These are phyloP conservation scores for Todiramphus chloris DNA, from an alignment of 2,113 vertebrate species.

Conservation along the genomic window DNA sequence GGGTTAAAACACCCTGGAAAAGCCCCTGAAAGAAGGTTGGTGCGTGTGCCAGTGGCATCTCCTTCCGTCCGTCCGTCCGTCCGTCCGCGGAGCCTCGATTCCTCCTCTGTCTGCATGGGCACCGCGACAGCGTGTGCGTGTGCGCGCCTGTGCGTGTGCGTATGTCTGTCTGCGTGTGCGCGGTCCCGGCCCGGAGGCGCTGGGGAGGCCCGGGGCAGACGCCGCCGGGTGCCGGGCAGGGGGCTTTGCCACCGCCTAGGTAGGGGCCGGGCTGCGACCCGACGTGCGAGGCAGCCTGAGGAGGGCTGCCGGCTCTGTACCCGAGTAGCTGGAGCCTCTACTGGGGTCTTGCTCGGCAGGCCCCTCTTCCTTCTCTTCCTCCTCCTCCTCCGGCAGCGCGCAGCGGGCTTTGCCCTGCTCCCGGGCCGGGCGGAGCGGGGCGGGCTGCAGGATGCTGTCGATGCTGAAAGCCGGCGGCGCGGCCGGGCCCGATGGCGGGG, in stretches of 20 bases:
- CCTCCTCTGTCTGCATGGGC: neutral
- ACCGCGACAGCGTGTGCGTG: neutral
- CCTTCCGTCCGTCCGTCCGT: neutral
- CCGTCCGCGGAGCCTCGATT: neutral
- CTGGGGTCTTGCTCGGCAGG: neutral
- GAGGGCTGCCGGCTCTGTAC: constrained; percentile 1
- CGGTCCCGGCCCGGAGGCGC: neutral
- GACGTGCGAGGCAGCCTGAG: neutral
- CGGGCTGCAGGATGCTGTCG: constrained; percentile 43
- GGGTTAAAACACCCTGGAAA: neutral
- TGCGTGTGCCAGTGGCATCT: neutral
- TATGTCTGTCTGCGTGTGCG: neutral
- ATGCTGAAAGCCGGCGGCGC: constrained; percentile 49
- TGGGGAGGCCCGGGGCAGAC: neutral
- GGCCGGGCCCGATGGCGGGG: neutral
- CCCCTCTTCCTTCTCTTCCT: neutral
- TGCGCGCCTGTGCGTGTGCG: neutral
- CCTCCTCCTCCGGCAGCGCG: neutral
- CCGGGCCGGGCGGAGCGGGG: neutral
- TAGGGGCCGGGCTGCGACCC: neutral
- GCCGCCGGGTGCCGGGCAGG: too few species aligned
- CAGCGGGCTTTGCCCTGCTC: neutral
- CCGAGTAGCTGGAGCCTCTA: neutral
- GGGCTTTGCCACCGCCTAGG: neutral
- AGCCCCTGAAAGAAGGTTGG: neutral